Base-by-base conservation (phyloP, 2,888 invertebrate genomes). In the Clivina fossor region DNA sequence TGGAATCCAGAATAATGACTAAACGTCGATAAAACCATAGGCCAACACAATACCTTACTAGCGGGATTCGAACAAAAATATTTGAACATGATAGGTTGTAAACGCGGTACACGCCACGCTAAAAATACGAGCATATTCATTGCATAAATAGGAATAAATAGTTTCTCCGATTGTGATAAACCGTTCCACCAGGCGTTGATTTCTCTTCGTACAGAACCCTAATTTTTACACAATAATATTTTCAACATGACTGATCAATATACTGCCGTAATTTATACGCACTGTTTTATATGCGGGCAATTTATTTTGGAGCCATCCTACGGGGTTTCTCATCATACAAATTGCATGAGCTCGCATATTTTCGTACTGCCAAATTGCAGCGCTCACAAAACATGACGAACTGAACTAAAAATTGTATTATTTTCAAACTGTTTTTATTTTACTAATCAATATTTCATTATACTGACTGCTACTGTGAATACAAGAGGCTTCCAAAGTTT, bases 11-110 rank as follows among this genome's bases (percentile, higher is more conserved):
- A 90, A 67, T 88, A 87, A 72, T 98, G 98, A 67, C 96, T 97
- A 74, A 98, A 98, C 24, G 90, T 89, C n/a, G 93, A 93, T 3
- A 96, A 75, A 46, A 96, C 69, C 93, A 97, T 93, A 2, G 97
- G 93, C 74, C 86, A 80, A 71, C 90, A 93, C 43, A 85, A 76
- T 60, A 81, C 80, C 68, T 88, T 80, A 63, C 87, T 83, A 15
- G 83, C 82, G 30, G 93, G 92, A 74, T 87, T 87, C 49, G 89
- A 86, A 67, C 86, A 85, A 74, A 96, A 96, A 74, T 91, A 93
- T 68, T 81, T 85, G 41, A 87, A 70, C 93, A 96, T 93, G 13
- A 79, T 72, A 2, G 81, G 80, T 55, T 86, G 85, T 20, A 89
- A 71, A 9, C 78, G 66, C 7, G 88, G 90, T 3, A 93, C 72